Evolutionary conservation across 2,888 invertebrate genomes (phyloP).

Genomic region (Mimas tiliae): DNA sequence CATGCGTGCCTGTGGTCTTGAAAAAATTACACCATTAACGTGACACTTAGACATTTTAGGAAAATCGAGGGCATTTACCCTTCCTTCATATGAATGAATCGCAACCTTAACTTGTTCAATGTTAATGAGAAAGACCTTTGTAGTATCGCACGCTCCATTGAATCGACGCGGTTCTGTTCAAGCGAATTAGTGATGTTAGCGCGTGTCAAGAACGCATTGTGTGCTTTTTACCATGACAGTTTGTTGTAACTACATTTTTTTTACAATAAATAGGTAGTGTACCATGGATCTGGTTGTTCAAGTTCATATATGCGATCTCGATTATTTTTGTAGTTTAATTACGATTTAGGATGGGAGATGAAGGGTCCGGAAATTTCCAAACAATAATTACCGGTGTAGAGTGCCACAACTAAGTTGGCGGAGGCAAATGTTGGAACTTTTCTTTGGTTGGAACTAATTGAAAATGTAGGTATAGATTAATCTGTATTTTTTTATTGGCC

Average conservation of each 20-base stretch:
- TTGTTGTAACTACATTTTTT: background rate
- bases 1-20: too few species aligned
- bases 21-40: too few species aligned
- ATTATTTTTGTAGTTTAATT: background rate
- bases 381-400: too few species aligned
- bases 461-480: too few species aligned
- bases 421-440: too few species aligned
- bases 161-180: slow-evolving; percentile 44
- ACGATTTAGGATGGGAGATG: background rate
- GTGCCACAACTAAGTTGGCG: too few species aligned
- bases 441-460: too few species aligned
- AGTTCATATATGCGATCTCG: background rate
- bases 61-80: background rate
- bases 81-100: slow-evolving; percentile 44
- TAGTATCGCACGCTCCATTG: slow-evolving; percentile 49
- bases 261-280: background rate
- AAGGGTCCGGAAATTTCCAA: too few species aligned
- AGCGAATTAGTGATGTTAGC: slow-evolving; percentile 58
- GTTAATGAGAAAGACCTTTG: slow-evolving; percentile 69
- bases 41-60: too few species aligned
- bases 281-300: background rate
- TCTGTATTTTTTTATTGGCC: too few species aligned
- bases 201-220: slow-evolving; percentile 35
- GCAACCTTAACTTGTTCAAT: slow-evolving; percentile 39
- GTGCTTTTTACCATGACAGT: slow-evolving; percentile 21